A percentile compares a stretch with the other conserved stretches of the same genome.
These are phyloP conservation scores for Drosophila takahashii DNA, from an alignment of 1,140 invertebrate species.

Conservation along the genomic window DNA sequence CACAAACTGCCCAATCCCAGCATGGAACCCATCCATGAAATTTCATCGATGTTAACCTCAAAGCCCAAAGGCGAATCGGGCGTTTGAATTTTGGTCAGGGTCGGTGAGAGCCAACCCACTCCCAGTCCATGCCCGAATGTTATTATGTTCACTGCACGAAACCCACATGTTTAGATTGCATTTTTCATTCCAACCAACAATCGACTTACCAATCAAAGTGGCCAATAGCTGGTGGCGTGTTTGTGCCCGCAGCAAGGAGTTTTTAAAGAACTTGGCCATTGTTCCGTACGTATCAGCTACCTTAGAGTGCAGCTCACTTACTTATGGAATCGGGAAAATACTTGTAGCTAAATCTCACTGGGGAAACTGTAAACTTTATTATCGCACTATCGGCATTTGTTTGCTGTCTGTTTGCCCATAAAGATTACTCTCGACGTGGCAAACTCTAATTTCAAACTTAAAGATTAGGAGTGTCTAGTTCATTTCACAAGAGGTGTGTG, in stretches of 20 bases:
- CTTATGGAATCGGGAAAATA: too few relatives aligned
- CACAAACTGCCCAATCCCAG: conserved; percentile 70
- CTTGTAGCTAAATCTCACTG: too few relatives aligned
- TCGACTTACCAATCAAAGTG: conserved; percentile 60
- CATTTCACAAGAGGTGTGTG: too few relatives aligned
- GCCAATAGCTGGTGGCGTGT: conserved; percentile 69
- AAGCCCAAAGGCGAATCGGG: conserved; percentile 64
- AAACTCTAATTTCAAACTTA: background rate
- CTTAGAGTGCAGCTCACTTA: too few relatives aligned
- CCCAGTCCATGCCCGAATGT: conserved; percentile 85
- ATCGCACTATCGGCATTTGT: too few relatives aligned
- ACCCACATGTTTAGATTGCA: background rate
- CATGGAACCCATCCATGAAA: conserved; percentile 83
- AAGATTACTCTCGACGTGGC: background rate
- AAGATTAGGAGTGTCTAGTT: background rate
- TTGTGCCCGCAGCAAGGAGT: conserved; percentile 33
- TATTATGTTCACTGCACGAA: conserved; percentile 75
- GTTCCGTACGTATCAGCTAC: too few relatives aligned
- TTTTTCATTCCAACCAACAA: background rate
- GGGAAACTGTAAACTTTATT: too few relatives aligned
- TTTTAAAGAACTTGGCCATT: conserved; percentile 31
- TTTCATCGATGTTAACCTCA: conserved; percentile 59
- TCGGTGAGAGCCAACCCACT: conserved; percentile 85
- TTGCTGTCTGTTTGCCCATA: background rate
- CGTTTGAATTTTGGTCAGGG: conserved; percentile 59